Evolutionary conservation across 2,888 invertebrate species (phyloP).

Genomic region (Thysanoteuthis rhombus): DNA sequence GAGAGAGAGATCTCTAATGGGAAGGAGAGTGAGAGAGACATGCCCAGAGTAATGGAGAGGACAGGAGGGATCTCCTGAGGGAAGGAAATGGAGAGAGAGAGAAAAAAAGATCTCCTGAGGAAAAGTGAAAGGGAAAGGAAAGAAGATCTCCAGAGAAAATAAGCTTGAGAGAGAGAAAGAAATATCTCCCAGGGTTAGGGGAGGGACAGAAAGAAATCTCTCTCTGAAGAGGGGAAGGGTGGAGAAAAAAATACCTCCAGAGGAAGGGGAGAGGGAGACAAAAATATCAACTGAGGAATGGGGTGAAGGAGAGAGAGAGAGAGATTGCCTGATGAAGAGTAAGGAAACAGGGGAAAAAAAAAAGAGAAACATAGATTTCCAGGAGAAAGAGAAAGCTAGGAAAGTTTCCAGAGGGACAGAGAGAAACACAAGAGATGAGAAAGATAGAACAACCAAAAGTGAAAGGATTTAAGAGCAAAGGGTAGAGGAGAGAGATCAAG

Average conservation of each 20-base stretch:
- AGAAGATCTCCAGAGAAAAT: not conserved
- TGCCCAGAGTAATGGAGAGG: too few species aligned
- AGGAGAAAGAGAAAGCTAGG: not conserved
- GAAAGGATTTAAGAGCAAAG: not conserved
- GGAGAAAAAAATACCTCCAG: not conserved
- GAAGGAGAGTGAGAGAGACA: not conserved
- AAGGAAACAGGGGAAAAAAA: not conserved
- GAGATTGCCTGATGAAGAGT: not conserved
- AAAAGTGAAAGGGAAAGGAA: not conserved
- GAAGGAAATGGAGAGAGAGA: not conserved
- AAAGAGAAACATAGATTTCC: not conserved
- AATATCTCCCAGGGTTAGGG: accelerated
- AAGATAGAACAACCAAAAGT: not conserved
- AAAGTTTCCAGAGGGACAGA: not conserved
- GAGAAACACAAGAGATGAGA: not conserved
- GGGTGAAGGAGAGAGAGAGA: not conserved
- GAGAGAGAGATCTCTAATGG: not conserved
- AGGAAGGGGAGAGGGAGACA: not conserved
- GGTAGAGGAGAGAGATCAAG: not conserved
- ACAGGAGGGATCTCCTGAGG: not conserved
- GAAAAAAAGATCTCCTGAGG: not conserved
- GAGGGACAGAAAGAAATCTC: not conserved
- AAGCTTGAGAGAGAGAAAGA: not conserved
- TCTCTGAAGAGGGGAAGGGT: not conserved
- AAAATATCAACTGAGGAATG: not conserved